Percentiles rank a stretch among this genome's conserved stretches.
These are phyloP conservation scores for Leucosticte australis DNA, from an alignment of 2,113 vertebrate genomes.

Conservation along the genomic window DNA sequence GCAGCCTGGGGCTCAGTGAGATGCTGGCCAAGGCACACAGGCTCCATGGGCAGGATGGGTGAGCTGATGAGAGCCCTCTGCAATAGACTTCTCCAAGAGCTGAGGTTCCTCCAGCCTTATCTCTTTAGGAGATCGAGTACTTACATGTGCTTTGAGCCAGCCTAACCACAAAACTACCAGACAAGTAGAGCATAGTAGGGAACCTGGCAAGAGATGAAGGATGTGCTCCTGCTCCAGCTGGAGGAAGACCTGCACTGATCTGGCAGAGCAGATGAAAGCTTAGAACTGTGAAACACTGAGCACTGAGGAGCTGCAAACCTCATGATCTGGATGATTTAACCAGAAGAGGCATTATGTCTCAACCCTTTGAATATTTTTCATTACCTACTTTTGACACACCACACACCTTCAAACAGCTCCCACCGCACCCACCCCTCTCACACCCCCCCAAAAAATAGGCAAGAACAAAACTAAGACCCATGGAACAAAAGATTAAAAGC, in stretches of 20 bases:
- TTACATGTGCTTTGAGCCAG: neutral
- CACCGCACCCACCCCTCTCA: fast-evolving
- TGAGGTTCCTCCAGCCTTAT: neutral
- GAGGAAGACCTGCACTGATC: neutral
- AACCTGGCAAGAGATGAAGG: neutral
- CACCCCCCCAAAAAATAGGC: neutral
- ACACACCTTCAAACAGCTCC: neutral
- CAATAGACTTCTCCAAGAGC: neutral
- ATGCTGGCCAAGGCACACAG: neutral
- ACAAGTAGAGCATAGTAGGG: neutral
- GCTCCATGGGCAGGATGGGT: fast-evolving
- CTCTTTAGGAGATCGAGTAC: neutral
- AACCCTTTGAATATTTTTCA: neutral
- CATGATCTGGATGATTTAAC: neutral
- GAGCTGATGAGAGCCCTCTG: neutral
- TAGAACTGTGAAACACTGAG: neutral
- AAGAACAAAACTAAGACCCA: neutral
- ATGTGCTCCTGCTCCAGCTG: neutral
- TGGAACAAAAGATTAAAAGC: neutral
- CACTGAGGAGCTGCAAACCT: neutral
- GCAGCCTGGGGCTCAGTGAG: neutral
- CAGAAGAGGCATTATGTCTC: neutral
- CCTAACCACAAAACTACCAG: neutral
- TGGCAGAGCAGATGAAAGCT: neutral
- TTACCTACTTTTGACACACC: neutral